These are phyloP conservation scores for Alligator mississippiensis DNA, from an alignment of 2,113 vertebrate genomes.

Conservation along the genomic window DNA sequence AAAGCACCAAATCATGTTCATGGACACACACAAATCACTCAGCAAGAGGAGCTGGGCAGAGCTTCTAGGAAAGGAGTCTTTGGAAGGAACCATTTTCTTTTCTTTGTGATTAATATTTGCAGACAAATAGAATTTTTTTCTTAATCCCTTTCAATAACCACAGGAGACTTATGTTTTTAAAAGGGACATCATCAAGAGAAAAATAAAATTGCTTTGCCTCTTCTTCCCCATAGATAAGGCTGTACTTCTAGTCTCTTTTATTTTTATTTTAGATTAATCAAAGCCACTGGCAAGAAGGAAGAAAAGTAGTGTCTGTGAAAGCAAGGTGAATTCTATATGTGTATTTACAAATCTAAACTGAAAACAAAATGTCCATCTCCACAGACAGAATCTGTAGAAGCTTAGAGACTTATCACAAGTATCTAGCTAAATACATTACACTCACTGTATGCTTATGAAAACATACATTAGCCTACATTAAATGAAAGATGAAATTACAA, in stretches of 20 bases:
- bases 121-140: neutral
- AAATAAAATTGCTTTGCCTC: neutral
- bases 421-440: neutral
- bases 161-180: neutral
- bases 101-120: neutral
- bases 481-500: neutral
- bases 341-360: neutral
- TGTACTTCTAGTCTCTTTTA: neutral
- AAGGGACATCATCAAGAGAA: neutral
- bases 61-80: neutral
- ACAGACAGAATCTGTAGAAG: neutral
- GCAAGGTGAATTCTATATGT: fast-evolving
- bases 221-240: neutral
- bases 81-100: neutral
- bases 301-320: neutral
- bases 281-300: neutral
- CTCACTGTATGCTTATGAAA: neutral
- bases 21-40: neutral
- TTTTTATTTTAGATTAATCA: neutral
- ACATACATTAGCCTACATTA: neutral
- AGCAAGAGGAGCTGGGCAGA: neutral
- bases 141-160: neutral
- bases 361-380: neutral
- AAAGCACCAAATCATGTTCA: neutral
- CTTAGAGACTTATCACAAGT: neutral